phyloP scores from a whole-genome alignment of 2,888 invertebrate genomes.

The Rugalucina vietnamica region DNA sequence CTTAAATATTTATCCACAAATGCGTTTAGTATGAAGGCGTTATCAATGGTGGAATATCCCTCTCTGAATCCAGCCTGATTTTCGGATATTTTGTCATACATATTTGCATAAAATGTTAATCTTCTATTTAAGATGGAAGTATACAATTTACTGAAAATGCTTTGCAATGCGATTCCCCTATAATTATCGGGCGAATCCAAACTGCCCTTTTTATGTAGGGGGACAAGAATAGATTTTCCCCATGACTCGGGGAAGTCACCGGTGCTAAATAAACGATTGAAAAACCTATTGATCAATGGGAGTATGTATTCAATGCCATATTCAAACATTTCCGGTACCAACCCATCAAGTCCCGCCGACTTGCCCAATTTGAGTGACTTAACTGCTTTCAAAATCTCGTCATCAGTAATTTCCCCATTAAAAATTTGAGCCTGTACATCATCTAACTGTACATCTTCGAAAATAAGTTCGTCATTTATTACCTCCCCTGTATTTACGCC shows the following conservation, averaged over 20 bases:
- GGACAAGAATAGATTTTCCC: neutral
- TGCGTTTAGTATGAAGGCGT: neutral
- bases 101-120: neutral
- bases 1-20: neutral
- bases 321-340: neutral
- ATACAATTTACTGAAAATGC: neutral
- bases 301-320: neutral
- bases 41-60: neutral
- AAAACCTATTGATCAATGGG: neutral
- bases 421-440: neutral
- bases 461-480: neutral
- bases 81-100: conserved; percentile 6
- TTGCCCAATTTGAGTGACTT: neutral
- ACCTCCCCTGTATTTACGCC: neutral
- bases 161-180: neutral
- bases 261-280: neutral
- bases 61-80: neutral
- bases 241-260: neutral
- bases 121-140: neutral
- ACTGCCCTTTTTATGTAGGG: neutral
- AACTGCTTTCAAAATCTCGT: neutral
- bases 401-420: neutral
- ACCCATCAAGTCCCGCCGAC: neutral
- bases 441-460: neutral
- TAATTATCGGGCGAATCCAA: neutral